Percentiles rank a stretch among this genome's conserved stretches.
phyloP scores from a whole-genome alignment of 2,113 vertebrate species.

The Eptatretus burgeri region DNA sequence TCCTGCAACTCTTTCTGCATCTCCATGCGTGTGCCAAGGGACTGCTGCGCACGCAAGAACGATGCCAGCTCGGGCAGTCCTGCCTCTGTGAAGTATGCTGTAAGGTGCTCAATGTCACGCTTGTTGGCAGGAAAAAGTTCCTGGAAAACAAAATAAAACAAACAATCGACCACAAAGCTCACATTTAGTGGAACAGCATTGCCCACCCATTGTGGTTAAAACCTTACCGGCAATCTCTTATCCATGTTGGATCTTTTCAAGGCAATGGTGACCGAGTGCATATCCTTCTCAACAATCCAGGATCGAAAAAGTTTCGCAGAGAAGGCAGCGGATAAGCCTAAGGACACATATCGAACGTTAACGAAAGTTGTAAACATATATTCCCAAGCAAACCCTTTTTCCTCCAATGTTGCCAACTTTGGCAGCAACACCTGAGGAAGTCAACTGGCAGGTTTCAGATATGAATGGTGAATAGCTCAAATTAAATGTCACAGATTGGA shows the following conservation, averaged over 20 bases:
- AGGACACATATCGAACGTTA: slow-evolving; percentile 8
- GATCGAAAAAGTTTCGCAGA: slow-evolving; percentile 72
- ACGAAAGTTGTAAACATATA: not conserved
- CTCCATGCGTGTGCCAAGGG: slow-evolving; percentile 55
- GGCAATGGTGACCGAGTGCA: slow-evolving; percentile 49
- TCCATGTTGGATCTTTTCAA: slow-evolving; percentile 61
- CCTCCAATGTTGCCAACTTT: too few species aligned
- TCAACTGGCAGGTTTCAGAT: too few species aligned
- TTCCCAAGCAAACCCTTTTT: not conserved
- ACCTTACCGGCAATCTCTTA: slow-evolving; percentile 44
- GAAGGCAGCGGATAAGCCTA: slow-evolving; percentile 55
- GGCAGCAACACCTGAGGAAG: too few species aligned
- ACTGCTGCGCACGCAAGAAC: slow-evolving; percentile 44
- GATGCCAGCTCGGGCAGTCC: slow-evolving; percentile 59
- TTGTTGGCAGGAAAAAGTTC: slow-evolving; percentile 57
- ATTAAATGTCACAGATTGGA: too few species aligned
- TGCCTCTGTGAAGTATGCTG: slow-evolving; percentile 51
- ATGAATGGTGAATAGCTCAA: too few species aligned
- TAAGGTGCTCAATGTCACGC: slow-evolving; percentile 64
- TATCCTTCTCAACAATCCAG: slow-evolving; percentile 69
- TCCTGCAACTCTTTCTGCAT: slow-evolving; percentile 63
- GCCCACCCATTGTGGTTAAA: slow-evolving; percentile 7
- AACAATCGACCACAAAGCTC: slow-evolving; percentile 9
- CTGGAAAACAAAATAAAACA: slow-evolving; percentile 17
- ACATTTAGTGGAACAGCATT: slow-evolving; percentile 3